Evolutionary conservation across 2,888 invertebrate genomes (phyloP).

Genomic region (Galerucella calmariensis): DNA sequence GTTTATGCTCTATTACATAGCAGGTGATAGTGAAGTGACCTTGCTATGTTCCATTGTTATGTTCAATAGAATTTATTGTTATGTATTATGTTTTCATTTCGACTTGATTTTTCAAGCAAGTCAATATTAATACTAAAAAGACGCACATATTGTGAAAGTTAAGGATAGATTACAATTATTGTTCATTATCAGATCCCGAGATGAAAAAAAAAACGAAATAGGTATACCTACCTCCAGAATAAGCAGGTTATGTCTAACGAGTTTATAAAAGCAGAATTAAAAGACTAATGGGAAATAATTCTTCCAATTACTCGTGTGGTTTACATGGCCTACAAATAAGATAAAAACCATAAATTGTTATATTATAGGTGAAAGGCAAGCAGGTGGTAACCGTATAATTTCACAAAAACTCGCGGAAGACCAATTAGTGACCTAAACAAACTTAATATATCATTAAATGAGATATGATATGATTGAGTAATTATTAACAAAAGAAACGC

Average conservation of each 20-base stretch:
- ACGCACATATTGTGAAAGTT: no score
- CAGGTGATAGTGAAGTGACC: conserved; percentile 26
- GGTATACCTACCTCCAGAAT: not conserved
- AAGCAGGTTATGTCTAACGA: not conserved
- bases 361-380: conserved; percentile 1
- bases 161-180: no score
- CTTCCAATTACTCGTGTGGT: conserved; percentile 8
- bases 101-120: no score
- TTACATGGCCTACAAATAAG: conserved; percentile 9
- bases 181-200: no score
- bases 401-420: not conserved
- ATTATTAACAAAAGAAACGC: not conserved
- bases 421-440: not conserved
- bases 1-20: conserved; percentile 9
- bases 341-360: not conserved
- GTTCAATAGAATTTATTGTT: no score
- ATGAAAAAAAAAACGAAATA: no score
- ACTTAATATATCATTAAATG: not conserved
- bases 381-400: conserved; percentile 4
- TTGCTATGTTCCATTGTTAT: conserved; percentile 17
- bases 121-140: no score
- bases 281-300: conserved; percentile 6
- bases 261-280: not conserved
- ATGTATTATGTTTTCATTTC: no score
- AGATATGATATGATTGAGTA: not conserved